These are phyloP conservation scores for Plectrocnemia conspersa DNA, from an alignment of 1,140 invertebrate species.

Conservation along the genomic window DNA sequence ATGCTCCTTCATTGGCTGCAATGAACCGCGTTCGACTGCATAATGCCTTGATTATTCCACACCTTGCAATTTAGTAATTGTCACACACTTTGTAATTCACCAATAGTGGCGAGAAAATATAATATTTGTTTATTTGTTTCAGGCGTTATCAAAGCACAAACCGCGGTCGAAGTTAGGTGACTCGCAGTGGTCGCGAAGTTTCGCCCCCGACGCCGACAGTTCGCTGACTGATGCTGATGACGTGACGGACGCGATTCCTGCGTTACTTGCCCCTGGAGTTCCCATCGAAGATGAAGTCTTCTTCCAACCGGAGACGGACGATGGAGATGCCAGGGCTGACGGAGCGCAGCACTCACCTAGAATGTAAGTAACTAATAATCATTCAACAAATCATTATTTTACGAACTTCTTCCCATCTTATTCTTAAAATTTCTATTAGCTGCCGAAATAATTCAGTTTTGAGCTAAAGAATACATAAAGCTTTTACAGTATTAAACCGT, in stretches of 20 bases:
- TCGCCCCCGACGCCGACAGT: slow-evolving; percentile 44
- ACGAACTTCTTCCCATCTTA: too few relatives aligned
- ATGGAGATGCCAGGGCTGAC: slow-evolving; percentile 31
- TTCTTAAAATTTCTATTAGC: too few relatives aligned
- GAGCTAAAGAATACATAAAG: too few relatives aligned
- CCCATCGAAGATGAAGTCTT: slow-evolving; percentile 43
- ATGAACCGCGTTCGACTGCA: slow-evolving; percentile 5
- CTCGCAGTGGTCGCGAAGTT: slow-evolving; percentile 54
- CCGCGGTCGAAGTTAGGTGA: slow-evolving; percentile 38
- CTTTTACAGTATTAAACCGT: too few relatives aligned
- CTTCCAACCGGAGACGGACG: slow-evolving; percentile 40
- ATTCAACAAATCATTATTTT: too few relatives aligned
- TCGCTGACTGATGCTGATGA: slow-evolving; percentile 13
- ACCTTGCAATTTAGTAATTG: background rate
- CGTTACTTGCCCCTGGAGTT: slow-evolving; percentile 16
- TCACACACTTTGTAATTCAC: background rate
- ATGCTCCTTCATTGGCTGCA: slow-evolving; percentile 3
- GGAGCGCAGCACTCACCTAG: slow-evolving; percentile 26
- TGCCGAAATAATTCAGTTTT: too few relatives aligned
- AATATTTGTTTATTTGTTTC: slow-evolving; percentile 36
- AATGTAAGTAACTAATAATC: slow-evolving; percentile 19
- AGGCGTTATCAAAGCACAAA: slow-evolving; percentile 51
- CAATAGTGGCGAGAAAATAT: background rate
- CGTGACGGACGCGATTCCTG: slow-evolving; percentile 8
- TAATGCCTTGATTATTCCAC: background rate